These are phyloP conservation scores for Aplodontia rufa DNA, from an alignment of 2,113 vertebrate genomes.

Conservation along the genomic window DNA sequence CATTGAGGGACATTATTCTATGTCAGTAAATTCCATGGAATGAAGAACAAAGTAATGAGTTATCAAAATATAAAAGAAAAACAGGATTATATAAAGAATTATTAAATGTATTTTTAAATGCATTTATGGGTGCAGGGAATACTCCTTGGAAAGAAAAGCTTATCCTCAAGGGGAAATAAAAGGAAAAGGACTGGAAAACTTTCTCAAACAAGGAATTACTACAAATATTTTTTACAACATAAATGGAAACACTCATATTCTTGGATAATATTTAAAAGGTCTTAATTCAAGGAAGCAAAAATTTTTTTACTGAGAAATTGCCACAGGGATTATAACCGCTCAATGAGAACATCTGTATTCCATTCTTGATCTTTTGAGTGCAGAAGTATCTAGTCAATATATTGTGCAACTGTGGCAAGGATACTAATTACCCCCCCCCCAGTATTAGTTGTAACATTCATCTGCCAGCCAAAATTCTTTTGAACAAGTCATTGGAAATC, in stretches of 20 bases:
- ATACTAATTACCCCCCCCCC: background rate
- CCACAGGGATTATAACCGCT: background rate
- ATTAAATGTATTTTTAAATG: background rate
- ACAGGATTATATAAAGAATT: background rate
- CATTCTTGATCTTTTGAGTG: background rate
- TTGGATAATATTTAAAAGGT: background rate
- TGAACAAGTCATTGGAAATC: slow-evolving; percentile 33
- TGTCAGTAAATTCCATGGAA: background rate
- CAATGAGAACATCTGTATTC: background rate
- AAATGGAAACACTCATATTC: background rate
- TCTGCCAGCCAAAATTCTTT: slow-evolving; percentile 30
- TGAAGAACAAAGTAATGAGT: background rate
- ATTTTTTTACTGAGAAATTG: background rate
- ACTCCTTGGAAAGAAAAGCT: slow-evolving; percentile 11
- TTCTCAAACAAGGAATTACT: background rate
- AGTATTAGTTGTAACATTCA: background rate
- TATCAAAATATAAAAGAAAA: background rate
- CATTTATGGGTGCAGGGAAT: background rate
- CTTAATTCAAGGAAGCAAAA: slow-evolving; percentile 10
- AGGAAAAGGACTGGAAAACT: background rate
- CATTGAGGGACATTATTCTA: background rate
- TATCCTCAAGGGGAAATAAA: background rate
- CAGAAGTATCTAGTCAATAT: background rate
- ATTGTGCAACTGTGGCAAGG: background rate
- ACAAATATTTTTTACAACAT: background rate